These are phyloP conservation scores for Falco rusticolus DNA, from an alignment of 2,797 vertebrate genomes.

Conservation along the genomic window DNA sequence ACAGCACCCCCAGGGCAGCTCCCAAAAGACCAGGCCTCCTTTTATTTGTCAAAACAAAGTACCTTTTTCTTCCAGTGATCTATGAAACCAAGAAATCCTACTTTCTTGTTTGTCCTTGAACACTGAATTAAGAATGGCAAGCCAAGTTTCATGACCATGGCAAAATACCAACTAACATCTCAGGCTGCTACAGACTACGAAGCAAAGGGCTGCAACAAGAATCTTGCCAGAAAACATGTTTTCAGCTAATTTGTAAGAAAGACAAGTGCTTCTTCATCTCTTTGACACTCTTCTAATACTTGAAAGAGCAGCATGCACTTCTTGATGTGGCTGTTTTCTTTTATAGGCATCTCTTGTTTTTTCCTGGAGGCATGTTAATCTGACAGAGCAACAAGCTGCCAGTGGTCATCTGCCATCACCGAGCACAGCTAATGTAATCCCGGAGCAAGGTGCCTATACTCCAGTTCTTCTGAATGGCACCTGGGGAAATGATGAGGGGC, in stretches of 20 bases:
- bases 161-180: constrained; percentile 21
- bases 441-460: not conserved
- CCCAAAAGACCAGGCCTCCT: not conserved
- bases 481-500: rapidly evolving
- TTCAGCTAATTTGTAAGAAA: constrained; percentile 33
- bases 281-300: constrained; percentile 46
- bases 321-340: constrained; percentile 31
- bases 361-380: not conserved
- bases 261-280: constrained; percentile 24
- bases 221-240: constrained; percentile 44
- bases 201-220: not conserved
- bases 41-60: constrained; percentile 16
- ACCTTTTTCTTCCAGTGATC: not conserved
- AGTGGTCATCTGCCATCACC: not conserved
- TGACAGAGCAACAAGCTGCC: not conserved
- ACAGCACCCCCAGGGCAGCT: not conserved
- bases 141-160: not conserved
- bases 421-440: not conserved
- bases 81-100: not conserved
- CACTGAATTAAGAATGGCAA: not conserved
- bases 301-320: not conserved
- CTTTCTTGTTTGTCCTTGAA: not conserved
- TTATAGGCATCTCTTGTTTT: not conserved
- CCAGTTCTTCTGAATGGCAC: not conserved
- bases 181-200: not conserved